These are phyloP conservation scores for Lepidochrysops patricia DNA, from an alignment of 2,888 invertebrate genomes.

Conservation along the genomic window DNA sequence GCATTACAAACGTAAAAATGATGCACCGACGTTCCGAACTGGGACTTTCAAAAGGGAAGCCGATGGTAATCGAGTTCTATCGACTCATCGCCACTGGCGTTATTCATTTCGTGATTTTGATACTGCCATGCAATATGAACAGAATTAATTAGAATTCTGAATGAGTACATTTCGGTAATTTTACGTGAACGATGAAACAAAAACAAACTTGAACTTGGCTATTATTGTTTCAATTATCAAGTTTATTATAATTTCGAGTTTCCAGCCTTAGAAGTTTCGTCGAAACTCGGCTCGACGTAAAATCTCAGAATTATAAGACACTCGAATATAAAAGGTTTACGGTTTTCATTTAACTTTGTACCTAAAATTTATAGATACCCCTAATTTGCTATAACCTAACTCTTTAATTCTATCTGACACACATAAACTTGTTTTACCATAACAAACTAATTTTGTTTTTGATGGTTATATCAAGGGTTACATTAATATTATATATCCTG, in stretches of 20 bases:
- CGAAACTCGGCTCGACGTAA: neutral
- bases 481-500: no score
- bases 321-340: neutral
- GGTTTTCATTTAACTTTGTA: neutral
- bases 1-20: no score
- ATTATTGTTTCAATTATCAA: conserved; percentile 7
- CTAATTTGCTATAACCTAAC: neutral
- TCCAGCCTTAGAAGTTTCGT: neutral
- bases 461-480: no score
- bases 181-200: neutral
- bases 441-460: no score
- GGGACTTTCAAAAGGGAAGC: no score
- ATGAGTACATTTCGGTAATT: neutral
- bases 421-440: neutral
- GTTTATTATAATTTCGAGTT: conserved; percentile 2
- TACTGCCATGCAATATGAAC: neutral
- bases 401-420: neutral
- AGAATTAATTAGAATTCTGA: neutral
- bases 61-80: no score
- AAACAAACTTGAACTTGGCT: conserved; percentile 1
- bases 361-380: neutral
- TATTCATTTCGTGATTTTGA: no score
- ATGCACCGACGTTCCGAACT: no score
- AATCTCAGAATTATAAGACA: neutral
- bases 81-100: no score